phyloP scores from a whole-genome alignment of 2,797 vertebrate genomes.

The Sebastes minor region DNA sequence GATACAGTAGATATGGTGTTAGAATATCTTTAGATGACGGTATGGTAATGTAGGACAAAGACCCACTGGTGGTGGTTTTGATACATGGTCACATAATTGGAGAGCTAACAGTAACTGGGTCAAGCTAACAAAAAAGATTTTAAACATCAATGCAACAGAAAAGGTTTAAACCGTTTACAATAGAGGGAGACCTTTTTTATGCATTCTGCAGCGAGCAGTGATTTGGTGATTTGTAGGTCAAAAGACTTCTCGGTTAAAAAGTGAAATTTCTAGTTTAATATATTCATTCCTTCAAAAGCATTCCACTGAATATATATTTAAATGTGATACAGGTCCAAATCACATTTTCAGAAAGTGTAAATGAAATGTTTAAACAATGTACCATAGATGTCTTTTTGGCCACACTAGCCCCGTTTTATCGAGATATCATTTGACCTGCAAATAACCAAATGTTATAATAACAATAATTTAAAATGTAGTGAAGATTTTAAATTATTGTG shows the following conservation, averaged over 20 bases:
- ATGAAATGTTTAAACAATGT: too few relatives aligned
- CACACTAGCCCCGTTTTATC: accelerated
- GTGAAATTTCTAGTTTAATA: background rate
- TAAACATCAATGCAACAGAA: background rate
- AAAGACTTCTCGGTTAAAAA: background rate
- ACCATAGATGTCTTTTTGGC: too few relatives aligned
- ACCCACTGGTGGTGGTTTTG: background rate
- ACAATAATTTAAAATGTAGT: too few relatives aligned
- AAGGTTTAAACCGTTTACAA: background rate
- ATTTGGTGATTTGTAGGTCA: background rate
- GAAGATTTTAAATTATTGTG: too few relatives aligned
- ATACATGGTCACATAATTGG: background rate
- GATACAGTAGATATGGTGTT: background rate
- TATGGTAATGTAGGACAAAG: background rate
- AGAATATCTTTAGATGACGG: background rate
- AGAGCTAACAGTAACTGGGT: conserved; percentile 4
- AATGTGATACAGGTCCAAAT: background rate
- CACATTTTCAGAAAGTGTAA: too few relatives aligned
- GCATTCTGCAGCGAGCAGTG: background rate
- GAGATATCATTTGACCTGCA: too few relatives aligned
- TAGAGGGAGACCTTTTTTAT: background rate
- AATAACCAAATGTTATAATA: too few relatives aligned
- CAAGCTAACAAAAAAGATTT: background rate
- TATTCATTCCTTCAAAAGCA: background rate
- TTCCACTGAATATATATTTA: background rate